These are phyloP conservation scores for Onychostoma macrolepis DNA, from an alignment of 2,113 vertebrate genomes.

Conservation along the genomic window DNA sequence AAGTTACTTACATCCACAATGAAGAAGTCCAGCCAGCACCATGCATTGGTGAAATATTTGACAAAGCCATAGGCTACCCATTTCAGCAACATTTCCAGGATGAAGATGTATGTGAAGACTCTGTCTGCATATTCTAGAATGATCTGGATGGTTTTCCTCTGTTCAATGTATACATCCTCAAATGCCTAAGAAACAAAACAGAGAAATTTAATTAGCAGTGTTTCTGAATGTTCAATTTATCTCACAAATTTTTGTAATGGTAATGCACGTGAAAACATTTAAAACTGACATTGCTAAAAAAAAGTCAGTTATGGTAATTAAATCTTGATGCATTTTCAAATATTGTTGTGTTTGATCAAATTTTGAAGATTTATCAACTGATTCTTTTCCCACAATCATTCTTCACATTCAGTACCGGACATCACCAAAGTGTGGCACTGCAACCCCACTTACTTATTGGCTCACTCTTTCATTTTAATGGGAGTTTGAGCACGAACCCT, in stretches of 20 bases:
- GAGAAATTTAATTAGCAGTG: neutral
- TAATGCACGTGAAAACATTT: neutral
- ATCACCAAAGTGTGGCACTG: conserved; percentile 47
- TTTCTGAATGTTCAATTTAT: neutral
- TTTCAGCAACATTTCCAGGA: conserved; percentile 98
- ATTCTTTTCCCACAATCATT: neutral
- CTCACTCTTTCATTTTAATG: neutral
- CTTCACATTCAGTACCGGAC: conserved; percentile 3
- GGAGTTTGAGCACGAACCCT: conserved; percentile 39
- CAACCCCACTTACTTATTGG: conserved; percentile 6
- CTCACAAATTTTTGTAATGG: neutral
- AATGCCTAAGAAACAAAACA: conserved; percentile 81
- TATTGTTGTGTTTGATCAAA: neutral
- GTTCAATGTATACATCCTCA: conserved; percentile 97
- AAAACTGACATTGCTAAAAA: neutral
- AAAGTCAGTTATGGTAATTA: neutral
- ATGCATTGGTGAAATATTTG: conserved; percentile 98
- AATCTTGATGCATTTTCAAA: neutral
- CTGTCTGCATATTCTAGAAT: conserved; percentile 94
- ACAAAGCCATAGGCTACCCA: conserved; percentile 97
- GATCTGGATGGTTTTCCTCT: conserved; percentile 91
- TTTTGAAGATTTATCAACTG: neutral
- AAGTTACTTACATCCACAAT: conserved; percentile 91
- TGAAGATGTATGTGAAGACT: conserved; percentile 98
- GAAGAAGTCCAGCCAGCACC: conserved; percentile 99